Conservation (phyloP, 2,888 invertebrate species). For the Tachystola acroxantha region DNA sequence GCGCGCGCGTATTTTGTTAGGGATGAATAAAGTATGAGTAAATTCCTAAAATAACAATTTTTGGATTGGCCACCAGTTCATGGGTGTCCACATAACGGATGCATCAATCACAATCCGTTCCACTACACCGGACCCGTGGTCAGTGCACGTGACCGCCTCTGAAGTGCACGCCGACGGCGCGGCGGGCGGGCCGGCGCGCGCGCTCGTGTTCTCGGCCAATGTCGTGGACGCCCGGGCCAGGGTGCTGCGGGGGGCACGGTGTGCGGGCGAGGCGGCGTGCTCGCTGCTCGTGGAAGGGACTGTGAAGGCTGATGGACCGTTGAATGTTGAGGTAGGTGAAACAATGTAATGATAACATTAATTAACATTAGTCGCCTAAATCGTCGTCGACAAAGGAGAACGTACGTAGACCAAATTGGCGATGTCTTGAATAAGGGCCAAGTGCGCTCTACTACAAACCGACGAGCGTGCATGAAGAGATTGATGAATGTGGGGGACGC, state of each 20-base stretch:
- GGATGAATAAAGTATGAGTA: too few relatives aligned
- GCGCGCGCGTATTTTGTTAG: too few relatives aligned
- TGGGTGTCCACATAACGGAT: conserved; percentile 90
- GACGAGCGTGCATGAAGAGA: too few relatives aligned
- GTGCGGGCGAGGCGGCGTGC: conserved; percentile 85
- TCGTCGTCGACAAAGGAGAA: too few relatives aligned
- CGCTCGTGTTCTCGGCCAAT: conserved; percentile 84
- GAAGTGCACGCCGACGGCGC: conserved; percentile 86
- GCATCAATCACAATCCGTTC: conserved; percentile 67
- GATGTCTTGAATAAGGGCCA: too few relatives aligned
- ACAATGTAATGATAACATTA: too few relatives aligned
- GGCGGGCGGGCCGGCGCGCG: conserved; percentile 82
- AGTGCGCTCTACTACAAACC: too few relatives aligned
- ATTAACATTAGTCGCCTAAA: too few relatives aligned
- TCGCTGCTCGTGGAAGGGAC: conserved; percentile 87
- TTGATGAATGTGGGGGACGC: too few relatives aligned
- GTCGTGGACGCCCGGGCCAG: conserved; percentile 82
- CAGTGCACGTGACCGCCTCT: conserved; percentile 83
- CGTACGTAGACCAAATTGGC: too few relatives aligned
- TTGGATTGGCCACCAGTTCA: conserved; percentile 86
- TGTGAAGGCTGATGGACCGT: conserved; percentile 88
- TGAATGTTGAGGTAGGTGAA: conserved; percentile 87
- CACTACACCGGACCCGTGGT: conserved; percentile 80
- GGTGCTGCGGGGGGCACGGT: conserved; percentile 72
- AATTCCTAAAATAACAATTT: too few relatives aligned